Conservation (phyloP, 2,797 vertebrate genomes). For the Sternotherus odoratus region DNA sequence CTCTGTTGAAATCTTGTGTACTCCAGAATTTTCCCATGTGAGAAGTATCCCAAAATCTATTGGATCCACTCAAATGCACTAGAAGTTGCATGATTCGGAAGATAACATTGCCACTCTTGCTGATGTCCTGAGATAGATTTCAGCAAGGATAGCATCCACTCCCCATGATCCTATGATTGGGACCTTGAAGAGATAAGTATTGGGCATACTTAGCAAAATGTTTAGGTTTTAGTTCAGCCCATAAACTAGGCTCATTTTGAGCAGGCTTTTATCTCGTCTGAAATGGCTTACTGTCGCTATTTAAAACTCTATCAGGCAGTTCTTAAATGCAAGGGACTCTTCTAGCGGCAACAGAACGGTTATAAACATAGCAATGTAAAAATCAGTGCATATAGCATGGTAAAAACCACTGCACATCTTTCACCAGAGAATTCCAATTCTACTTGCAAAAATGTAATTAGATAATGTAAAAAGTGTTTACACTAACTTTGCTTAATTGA, state of each 20-base stretch:
- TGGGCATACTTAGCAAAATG: not conserved
- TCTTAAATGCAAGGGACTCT: not conserved
- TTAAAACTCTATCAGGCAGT: accelerated
- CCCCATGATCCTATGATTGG: not conserved
- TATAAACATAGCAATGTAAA: not conserved
- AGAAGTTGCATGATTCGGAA: not conserved
- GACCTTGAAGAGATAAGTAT: not conserved
- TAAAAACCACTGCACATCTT: not conserved
- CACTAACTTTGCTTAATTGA: not conserved
- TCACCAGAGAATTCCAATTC: not conserved
- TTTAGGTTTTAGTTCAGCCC: not conserved
- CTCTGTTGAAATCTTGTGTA: not conserved
- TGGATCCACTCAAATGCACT: not conserved
- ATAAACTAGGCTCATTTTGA: not conserved
- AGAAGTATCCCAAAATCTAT: not conserved
- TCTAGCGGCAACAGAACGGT: not conserved
- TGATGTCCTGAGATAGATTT: not conserved
- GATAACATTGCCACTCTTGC: not conserved
- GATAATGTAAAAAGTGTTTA: not conserved
- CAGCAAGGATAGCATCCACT: not conserved
- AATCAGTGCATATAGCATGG: not conserved
- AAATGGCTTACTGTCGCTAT: not conserved
- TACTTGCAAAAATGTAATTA: not conserved
- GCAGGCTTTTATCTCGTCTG: not conserved
- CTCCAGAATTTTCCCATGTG: not conserved